Percentiles rank a stretch among this genome's conserved stretches.
These are phyloP conservation scores for Agrotis exclamationis DNA, from an alignment of 2,888 invertebrate genomes.

Conservation along the genomic window DNA sequence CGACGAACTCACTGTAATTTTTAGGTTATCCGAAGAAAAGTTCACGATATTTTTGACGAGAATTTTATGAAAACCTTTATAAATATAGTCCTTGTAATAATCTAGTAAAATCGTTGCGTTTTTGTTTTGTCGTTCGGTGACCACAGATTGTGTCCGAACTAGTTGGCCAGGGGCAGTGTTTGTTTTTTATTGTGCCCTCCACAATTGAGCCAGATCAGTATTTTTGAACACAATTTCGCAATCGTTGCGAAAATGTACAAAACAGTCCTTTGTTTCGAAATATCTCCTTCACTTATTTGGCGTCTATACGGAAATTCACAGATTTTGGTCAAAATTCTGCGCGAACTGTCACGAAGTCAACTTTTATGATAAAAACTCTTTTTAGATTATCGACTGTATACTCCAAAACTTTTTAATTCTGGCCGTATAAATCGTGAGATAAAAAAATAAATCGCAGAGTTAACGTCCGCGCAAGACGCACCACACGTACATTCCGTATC, in stretches of 20 bases:
- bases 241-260: slow-evolving; percentile 90
- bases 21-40: slow-evolving; percentile 79
- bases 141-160: slow-evolving; percentile 88
- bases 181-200: slow-evolving; percentile 79
- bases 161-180: slow-evolving; percentile 85
- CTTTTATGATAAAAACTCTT: slow-evolving; percentile 83
- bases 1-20: slow-evolving; percentile 88
- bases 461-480: slow-evolving; percentile 91
- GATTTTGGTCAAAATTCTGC: slow-evolving; percentile 88
- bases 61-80: slow-evolving; percentile 84
- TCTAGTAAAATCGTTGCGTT: slow-evolving; percentile 84
- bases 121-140: slow-evolving; percentile 88
- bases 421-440: slow-evolving; percentile 88
- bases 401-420: slow-evolving; percentile 87
- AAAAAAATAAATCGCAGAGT: slow-evolving; percentile 87
- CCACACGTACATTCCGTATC: slow-evolving; percentile 91
- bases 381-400: slow-evolving; percentile 85
- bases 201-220: slow-evolving; percentile 81
- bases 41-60: slow-evolving; percentile 83
- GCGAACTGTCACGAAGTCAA: slow-evolving; percentile 87
- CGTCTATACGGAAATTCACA: slow-evolving; percentile 91
- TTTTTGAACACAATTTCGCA: slow-evolving; percentile 91
- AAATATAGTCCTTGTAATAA: slow-evolving; percentile 80
- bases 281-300: slow-evolving; percentile 86
- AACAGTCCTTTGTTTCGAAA: slow-evolving; percentile 91